A percentile compares a stretch with the other conserved stretches of the same genome.
Evolutionary conservation across 2,797 vertebrate genomes (phyloP).

Genomic region (Sibirionetta formosa): DNA sequence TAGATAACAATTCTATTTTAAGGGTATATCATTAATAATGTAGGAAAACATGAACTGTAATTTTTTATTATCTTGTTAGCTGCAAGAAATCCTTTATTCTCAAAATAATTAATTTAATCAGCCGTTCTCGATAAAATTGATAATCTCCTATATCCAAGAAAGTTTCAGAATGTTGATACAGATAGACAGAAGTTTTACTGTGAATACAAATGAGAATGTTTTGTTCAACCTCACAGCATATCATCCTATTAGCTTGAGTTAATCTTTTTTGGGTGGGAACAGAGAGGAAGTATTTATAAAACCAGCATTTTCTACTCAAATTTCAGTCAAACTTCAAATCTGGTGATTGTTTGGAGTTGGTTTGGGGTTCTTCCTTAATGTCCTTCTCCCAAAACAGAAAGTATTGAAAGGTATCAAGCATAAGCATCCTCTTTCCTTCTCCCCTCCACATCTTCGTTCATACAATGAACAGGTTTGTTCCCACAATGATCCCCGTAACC

Average conservation of each 20-base stretch:
- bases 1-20: neutral
- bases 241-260: neutral
- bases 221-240: neutral
- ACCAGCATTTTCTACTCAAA: neutral
- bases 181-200: neutral
- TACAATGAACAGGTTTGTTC: neutral
- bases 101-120: neutral
- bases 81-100: neutral
- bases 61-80: neutral
- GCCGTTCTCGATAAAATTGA: neutral
- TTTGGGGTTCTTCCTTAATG: neutral
- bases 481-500: neutral
- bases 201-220: neutral
- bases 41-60: neutral
- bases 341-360: neutral
- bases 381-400: neutral
- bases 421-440: neutral
- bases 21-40: neutral
- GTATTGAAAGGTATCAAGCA: neutral
- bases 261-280: neutral
- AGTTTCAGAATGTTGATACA: neutral
- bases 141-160: neutral
- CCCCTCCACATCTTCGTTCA: neutral
- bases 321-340: neutral
- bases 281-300: neutral